Evolutionary conservation across 2,797 vertebrate species (phyloP).

Genomic region (Poliocrania exsul): DNA sequence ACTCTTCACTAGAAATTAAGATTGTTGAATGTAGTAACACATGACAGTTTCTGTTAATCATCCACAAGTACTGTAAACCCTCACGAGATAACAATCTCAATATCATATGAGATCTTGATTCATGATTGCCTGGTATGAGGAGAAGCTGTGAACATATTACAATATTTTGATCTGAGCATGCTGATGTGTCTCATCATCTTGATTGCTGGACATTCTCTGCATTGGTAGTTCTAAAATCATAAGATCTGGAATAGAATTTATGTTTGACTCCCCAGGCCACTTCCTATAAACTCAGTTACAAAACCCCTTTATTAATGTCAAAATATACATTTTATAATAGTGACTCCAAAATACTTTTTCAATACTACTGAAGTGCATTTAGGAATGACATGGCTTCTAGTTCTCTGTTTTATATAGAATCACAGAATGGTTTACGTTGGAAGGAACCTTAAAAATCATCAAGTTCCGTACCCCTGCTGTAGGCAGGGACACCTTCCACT

Average conservation of each 20-base stretch:
- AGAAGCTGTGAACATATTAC: not conserved
- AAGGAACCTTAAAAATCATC: not conserved
- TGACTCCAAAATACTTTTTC: not conserved
- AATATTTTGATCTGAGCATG: not conserved
- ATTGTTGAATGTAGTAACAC: not conserved
- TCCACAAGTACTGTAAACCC: not conserved
- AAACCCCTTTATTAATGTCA: not conserved
- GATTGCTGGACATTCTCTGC: not conserved
- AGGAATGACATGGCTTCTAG: not conserved
- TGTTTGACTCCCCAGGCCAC: not conserved
- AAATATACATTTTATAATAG: rapidly evolving
- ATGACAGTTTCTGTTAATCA: not conserved
- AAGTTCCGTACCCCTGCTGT: not conserved
- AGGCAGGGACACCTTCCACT: not conserved
- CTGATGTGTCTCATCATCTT: not conserved
- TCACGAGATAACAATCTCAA: not conserved
- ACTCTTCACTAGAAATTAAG: not conserved
- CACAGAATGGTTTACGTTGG: not conserved
- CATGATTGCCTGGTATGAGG: not conserved
- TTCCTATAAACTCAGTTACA: not conserved
- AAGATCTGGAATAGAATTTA: not conserved
- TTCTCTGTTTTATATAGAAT: not conserved
- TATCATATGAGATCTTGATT: not conserved
- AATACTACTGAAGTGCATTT: not conserved
- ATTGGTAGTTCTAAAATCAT: not conserved